Evolutionary conservation across 1,140 invertebrate genomes (phyloP).

Genomic region (Drosophila tropicalis): DNA sequence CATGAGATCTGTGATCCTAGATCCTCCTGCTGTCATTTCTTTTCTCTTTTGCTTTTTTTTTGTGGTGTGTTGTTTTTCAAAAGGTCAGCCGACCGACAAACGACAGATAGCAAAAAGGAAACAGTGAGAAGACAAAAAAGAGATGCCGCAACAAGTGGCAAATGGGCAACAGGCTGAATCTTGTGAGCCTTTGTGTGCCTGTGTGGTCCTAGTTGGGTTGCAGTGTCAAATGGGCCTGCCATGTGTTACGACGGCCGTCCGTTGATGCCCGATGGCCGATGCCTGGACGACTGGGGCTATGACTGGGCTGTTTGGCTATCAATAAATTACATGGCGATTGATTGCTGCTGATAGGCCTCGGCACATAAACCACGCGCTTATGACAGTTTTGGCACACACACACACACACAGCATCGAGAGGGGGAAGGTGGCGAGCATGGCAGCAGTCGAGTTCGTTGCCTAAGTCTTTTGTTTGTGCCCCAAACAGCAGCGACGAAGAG

Average conservation of each 20-base stretch:
- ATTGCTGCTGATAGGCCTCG: conserved; percentile 75
- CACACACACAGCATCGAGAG: conserved; percentile 13
- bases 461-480: conserved; percentile 78
- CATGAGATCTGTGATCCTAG: conserved; percentile 46
- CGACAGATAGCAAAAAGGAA: conserved; percentile 31
- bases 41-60: neutral
- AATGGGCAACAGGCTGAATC: conserved; percentile 27
- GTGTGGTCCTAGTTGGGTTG: conserved; percentile 39
- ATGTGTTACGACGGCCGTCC: conserved; percentile 29
- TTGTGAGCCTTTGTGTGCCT: conserved; percentile 19
- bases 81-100: conserved; percentile 64
- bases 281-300: conserved; percentile 9
- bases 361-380: conserved; percentile 75
- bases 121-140: conserved; percentile 53
- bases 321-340: conserved; percentile 74
- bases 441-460: conserved; percentile 61
- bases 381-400: conserved; percentile 75
- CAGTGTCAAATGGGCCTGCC: conserved; percentile 37
- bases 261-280: neutral
- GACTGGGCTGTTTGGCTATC: conserved; percentile 40
- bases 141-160: conserved; percentile 59
- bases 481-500: conserved; percentile 74
- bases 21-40: conserved; percentile 21
- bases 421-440: conserved; percentile 3
- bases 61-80: conserved; percentile 36